Evolutionary conservation across 2,113 vertebrate species (phyloP).

Genomic region (Rhombomys opimus): DNA sequence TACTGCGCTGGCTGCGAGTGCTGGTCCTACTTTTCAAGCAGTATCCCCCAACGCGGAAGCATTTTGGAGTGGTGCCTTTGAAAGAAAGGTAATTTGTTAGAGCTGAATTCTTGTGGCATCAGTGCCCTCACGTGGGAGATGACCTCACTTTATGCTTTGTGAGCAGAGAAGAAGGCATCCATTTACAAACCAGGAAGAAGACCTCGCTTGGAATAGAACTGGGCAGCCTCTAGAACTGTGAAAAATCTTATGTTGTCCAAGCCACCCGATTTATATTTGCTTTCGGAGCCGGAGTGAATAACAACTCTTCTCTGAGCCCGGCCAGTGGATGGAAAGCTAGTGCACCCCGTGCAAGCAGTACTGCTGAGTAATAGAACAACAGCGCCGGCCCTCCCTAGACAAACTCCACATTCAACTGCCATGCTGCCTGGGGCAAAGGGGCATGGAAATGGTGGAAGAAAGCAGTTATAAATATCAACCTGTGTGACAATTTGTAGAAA

Average conservation of each 20-base stretch:
- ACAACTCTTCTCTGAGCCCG: neutral
- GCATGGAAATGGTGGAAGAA: neutral
- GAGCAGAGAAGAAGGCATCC: neutral
- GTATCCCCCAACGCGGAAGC: neutral
- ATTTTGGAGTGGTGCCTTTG: neutral
- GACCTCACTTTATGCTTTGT: neutral
- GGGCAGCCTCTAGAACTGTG: neutral
- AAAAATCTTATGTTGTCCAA: neutral
- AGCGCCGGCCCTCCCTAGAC: neutral
- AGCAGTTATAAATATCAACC: neutral
- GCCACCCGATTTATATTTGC: neutral
- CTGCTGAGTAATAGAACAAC: neutral
- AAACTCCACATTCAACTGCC: neutral
- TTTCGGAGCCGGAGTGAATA: neutral
- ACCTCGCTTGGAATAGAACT: neutral
- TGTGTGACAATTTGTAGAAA: slow-evolving; percentile 1
- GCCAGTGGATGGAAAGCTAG: neutral
- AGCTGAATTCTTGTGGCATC: neutral
- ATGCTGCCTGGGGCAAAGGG: neutral
- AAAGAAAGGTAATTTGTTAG: neutral
- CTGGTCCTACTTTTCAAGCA: neutral
- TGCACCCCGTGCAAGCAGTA: neutral
- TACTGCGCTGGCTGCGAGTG: neutral
- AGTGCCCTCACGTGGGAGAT: neutral
- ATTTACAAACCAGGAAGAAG: neutral